Evolutionary conservation across 2,113 vertebrate species (phyloP).

Genomic region (Orycteropus afer): DNA sequence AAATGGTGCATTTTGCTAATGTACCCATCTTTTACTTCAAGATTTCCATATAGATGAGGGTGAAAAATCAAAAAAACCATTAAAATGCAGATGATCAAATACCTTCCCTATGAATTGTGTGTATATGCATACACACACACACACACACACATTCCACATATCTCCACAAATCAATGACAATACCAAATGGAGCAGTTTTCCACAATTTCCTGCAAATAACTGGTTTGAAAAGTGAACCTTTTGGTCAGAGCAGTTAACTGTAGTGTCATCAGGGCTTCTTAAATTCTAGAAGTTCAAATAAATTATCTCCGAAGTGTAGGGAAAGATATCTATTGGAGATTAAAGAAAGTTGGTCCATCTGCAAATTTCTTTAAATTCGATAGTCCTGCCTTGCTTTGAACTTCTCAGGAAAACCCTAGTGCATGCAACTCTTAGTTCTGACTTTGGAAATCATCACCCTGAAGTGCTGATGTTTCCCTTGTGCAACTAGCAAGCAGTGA

Average conservation of each 20-base stretch:
- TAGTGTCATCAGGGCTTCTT: background rate
- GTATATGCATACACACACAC: background rate
- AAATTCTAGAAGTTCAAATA: background rate
- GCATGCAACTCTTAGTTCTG: background rate
- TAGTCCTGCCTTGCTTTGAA: background rate
- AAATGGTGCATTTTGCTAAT: background rate
- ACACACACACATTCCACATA: background rate
- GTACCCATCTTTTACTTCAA: conserved; percentile 36
- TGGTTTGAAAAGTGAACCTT: too few species aligned
- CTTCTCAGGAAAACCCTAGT: background rate
- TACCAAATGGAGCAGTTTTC: conserved; percentile 58
- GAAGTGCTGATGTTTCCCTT: background rate
- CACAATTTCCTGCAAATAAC: conserved; percentile 48
- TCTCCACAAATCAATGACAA: conserved; percentile 60
- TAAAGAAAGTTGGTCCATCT: background rate
- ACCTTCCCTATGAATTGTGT: conserved; percentile 31
- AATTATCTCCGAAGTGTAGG: background rate
- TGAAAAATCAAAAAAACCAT: conserved; percentile 47
- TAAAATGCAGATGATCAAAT: conserved; percentile 31
- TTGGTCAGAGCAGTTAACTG: background rate
- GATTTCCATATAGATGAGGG: background rate
- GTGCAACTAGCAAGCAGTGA: background rate
- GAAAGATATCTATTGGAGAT: background rate
- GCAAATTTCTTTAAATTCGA: background rate
- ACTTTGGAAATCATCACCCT: background rate